These are phyloP conservation scores for Cistogaster globosa DNA, from an alignment of 2,888 invertebrate genomes.

Conservation along the genomic window DNA sequence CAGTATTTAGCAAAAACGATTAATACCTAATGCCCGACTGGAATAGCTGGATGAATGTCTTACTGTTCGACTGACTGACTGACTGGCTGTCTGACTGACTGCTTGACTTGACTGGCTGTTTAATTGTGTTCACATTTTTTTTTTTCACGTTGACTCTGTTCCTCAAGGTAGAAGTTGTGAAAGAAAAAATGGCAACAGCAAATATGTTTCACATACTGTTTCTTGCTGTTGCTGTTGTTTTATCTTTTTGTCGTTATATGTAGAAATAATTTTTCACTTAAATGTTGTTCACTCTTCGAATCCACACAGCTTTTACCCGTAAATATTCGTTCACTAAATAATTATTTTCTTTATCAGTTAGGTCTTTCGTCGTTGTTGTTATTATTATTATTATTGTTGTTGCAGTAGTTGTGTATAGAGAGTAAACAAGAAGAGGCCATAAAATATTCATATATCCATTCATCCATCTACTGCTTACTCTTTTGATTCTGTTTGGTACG, in stretches of 20 bases:
- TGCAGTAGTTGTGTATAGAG: slow-evolving; percentile 49
- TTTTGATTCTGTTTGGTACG: slow-evolving; percentile 39
- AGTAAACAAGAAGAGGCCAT: slow-evolving; percentile 43
- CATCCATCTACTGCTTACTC: slow-evolving; percentile 49
- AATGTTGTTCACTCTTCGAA: slow-evolving; percentile 49
- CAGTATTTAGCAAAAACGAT: slow-evolving; percentile 68
- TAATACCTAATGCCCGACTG: slow-evolving; percentile 67
- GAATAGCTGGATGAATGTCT: slow-evolving; percentile 30
- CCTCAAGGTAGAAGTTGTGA: slow-evolving; percentile 9
- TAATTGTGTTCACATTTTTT: slow-evolving; percentile 16
- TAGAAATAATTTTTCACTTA: slow-evolving; percentile 35
- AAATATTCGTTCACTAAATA: slow-evolving; percentile 26
- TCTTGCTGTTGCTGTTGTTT: not conserved
- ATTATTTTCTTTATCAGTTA: slow-evolving; percentile 42
- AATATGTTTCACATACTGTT: slow-evolving; percentile 49
- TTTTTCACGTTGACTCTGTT: slow-evolving; percentile 21
- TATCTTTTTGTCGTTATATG: not conserved
- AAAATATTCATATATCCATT: slow-evolving; percentile 40
- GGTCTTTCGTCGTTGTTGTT: slow-evolving; percentile 4
- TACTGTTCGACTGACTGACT: slow-evolving; percentile 1
- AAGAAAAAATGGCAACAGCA: slow-evolving; percentile 51
- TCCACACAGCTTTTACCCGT: slow-evolving; percentile 45
- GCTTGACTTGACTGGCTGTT: slow-evolving; percentile 1
- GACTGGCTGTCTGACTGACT: slow-evolving; percentile 14
- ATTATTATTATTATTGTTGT: not conserved